These are phyloP conservation scores for Cephalopterus ornatus DNA, from an alignment of 2,113 vertebrate species.

Conservation along the genomic window DNA sequence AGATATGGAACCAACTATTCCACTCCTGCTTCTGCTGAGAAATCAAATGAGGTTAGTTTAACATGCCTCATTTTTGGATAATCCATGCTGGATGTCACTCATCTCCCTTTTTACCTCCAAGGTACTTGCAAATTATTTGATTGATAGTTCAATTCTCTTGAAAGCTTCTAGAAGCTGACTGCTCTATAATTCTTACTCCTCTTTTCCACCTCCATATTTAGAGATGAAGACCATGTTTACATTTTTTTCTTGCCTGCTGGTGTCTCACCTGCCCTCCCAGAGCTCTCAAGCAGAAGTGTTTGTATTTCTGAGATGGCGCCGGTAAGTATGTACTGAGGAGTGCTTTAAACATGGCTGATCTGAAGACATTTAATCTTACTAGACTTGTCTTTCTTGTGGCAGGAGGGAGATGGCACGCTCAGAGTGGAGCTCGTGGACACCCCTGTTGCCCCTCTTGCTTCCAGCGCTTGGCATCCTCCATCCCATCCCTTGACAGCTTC, in stretches of 20 bases:
- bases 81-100: conserved; percentile 4
- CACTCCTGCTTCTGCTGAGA: neutral
- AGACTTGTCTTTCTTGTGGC: neutral
- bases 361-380: neutral
- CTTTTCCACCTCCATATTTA: conserved; percentile 7
- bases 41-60: neutral
- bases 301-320: neutral
- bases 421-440: neutral
- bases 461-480: neutral
- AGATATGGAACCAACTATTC: neutral
- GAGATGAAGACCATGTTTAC: neutral
- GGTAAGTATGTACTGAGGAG: neutral
- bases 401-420: neutral
- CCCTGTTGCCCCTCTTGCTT: neutral
- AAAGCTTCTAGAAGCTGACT: conserved; percentile 33
- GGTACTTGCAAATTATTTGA: conserved; percentile 22
- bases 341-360: neutral
- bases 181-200: conserved; percentile 28
- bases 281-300: conserved; percentile 30
- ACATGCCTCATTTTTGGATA: neutral
- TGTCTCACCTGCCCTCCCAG: conserved; percentile 34
- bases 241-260: neutral
- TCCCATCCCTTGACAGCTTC: neutral
- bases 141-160: conserved; percentile 4
- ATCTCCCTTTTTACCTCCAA: conserved; percentile 32